Evolutionary conservation across 2,797 vertebrate species (phyloP).

Genomic region (Centropyge bicolor): DNA sequence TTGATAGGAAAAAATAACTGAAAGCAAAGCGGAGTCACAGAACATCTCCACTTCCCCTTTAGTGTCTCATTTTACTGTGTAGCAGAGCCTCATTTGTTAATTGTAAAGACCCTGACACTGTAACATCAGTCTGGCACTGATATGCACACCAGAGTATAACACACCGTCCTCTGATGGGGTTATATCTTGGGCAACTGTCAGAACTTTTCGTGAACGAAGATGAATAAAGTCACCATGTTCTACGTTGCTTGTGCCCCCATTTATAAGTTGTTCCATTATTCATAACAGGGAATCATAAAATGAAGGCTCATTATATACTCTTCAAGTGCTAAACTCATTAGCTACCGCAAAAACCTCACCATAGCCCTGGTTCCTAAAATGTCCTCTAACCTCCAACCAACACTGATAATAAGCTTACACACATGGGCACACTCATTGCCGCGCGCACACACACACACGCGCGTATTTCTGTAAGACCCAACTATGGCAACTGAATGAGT

Average conservation of each 20-base stretch:
- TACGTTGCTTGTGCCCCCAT: conserved; percentile 66
- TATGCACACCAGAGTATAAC: conserved; percentile 46
- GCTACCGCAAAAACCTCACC: conserved; percentile 68
- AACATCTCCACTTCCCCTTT: conserved; percentile 5
- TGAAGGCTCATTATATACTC: conserved; percentile 84
- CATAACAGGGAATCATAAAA: conserved; percentile 78
- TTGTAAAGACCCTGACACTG: conserved; percentile 42
- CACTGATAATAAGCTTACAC: conserved; percentile 74
- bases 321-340: conserved; percentile 82
- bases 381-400: conserved; percentile 78
- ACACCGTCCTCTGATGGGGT: conserved; percentile 55
- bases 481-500: conserved; percentile 70
- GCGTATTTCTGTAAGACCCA: conserved; percentile 51
- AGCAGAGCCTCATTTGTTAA: conserved; percentile 30
- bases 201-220: conserved; percentile 65
- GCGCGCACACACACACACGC: conserved; percentile 23
- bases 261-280: conserved; percentile 81
- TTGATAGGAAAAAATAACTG: conserved; percentile 22
- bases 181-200: conserved; percentile 65
- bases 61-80: conserved; percentile 42
- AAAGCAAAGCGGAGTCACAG: conserved; percentile 17
- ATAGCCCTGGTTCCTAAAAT: conserved; percentile 72
- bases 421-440: conserved; percentile 34
- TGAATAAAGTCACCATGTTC: conserved; percentile 73
- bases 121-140: conserved; percentile 34